phyloP scores from a whole-genome alignment of 1,140 invertebrate genomes.

The Scaptomyza hsui region DNA sequence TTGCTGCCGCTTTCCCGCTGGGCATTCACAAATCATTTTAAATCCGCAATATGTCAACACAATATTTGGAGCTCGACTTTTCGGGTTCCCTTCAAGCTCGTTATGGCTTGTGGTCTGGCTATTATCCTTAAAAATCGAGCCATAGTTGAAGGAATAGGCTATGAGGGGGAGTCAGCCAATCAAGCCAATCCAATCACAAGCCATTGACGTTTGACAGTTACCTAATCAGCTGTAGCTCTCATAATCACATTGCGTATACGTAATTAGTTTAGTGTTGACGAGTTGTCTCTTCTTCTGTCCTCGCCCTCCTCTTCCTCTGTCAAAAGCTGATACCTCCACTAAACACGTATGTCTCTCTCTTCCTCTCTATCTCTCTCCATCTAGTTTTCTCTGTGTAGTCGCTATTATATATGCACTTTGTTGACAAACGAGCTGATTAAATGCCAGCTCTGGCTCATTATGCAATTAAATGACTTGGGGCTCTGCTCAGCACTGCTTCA shows the following conservation, averaged over 20 bases:
- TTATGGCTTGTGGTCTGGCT: constrained; percentile 59
- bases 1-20: constrained; percentile 8
- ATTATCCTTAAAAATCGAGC: constrained; percentile 20
- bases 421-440: constrained; percentile 81
- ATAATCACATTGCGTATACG: constrained; percentile 77
- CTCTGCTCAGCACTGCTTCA: constrained; percentile 40
- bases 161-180: not conserved
- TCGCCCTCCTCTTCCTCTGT: not conserved
- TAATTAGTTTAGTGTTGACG: constrained; percentile 68
- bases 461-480: constrained; percentile 73
- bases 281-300: constrained; percentile 18
- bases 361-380: not conserved
- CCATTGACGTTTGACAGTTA: constrained; percentile 21
- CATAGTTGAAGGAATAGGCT: not conserved
- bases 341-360: too few relatives aligned
- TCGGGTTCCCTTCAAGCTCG: constrained; percentile 42
- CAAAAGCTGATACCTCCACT: too few relatives aligned
- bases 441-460: constrained; percentile 75
- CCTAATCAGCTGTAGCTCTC: constrained; percentile 64
- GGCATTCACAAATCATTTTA: constrained; percentile 77
- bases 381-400: not conserved
- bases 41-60: constrained; percentile 82
- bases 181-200: constrained; percentile 2
- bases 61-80: constrained; percentile 52
- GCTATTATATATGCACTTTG: constrained; percentile 69